A percentile compares a stretch with the other conserved stretches of the same genome.
Conservation (phyloP, 2,797 vertebrate genomes). For the Lepus oiostolus region DNA sequence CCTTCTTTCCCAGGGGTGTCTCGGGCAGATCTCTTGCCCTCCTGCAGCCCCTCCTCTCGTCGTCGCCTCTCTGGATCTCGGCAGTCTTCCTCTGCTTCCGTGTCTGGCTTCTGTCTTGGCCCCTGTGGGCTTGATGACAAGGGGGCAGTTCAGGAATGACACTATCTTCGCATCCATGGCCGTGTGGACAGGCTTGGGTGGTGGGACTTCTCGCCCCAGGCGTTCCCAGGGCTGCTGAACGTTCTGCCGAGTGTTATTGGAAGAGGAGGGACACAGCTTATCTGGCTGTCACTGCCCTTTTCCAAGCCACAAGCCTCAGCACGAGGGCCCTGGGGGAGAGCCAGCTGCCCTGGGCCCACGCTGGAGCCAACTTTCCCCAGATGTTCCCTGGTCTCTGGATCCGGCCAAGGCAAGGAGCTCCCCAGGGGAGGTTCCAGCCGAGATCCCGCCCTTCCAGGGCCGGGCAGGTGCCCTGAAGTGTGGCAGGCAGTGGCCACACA, state of each 20-base stretch:
- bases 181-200: background rate
- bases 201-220: background rate
- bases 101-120: conserved; percentile 53
- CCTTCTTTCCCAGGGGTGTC: background rate
- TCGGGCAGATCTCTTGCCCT: too few species aligned
- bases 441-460: background rate
- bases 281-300: background rate
- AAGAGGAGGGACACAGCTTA: background rate
- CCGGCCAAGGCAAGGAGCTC: background rate
- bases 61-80: background rate
- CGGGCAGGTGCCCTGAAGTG: background rate
- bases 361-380: background rate
- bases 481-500: background rate
- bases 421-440: background rate
- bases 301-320: background rate
- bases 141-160: background rate
- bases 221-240: conserved; percentile 13
- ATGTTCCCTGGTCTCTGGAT: background rate
- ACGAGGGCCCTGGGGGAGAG: background rate
- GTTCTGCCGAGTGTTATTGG: background rate
- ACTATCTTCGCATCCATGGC: background rate
- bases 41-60: background rate
- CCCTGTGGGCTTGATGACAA: conserved; percentile 44
- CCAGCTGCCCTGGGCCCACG: background rate
- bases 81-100: background rate